These are phyloP conservation scores for Sericinus montela DNA, from an alignment of 2,888 invertebrate species.

Conservation along the genomic window DNA sequence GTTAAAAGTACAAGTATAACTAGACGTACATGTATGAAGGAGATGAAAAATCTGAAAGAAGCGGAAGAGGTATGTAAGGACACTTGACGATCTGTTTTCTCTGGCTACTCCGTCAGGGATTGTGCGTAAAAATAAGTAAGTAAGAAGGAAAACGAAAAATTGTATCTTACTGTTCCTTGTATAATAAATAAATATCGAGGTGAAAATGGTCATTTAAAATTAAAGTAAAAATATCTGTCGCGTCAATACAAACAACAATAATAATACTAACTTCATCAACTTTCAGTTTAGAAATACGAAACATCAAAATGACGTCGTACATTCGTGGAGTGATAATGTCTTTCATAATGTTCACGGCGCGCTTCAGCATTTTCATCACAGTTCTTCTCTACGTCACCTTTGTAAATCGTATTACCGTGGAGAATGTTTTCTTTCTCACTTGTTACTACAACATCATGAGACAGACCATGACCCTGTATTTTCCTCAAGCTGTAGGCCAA, in stretches of 20 bases:
- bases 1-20: no score
- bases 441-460: slow-evolving; percentile 87
- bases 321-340: slow-evolving; percentile 78
- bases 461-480: slow-evolving; percentile 85
- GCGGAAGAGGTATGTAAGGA: no score
- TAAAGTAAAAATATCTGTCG: no score
- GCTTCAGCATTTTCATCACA: slow-evolving; percentile 85
- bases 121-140: no score
- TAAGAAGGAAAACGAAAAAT: no score
- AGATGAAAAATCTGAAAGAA: no score
- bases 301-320: slow-evolving; percentile 70
- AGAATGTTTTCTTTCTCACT: slow-evolving; percentile 85
- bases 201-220: no score
- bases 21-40: no score
- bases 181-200: no score
- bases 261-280: background rate
- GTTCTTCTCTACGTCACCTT: slow-evolving; percentile 81
- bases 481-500: slow-evolving; percentile 78
- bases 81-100: no score
- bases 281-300: slow-evolving; percentile 57
- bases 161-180: no score
- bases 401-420: slow-evolving; percentile 82
- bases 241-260: background rate
- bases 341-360: slow-evolving; percentile 82
- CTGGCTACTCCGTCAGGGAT: no score